Percentiles rank a stretch among this genome's conserved stretches.
Evolutionary conservation across 2,888 invertebrate species (phyloP).

Genomic region (Drosophila infuscata): DNA sequence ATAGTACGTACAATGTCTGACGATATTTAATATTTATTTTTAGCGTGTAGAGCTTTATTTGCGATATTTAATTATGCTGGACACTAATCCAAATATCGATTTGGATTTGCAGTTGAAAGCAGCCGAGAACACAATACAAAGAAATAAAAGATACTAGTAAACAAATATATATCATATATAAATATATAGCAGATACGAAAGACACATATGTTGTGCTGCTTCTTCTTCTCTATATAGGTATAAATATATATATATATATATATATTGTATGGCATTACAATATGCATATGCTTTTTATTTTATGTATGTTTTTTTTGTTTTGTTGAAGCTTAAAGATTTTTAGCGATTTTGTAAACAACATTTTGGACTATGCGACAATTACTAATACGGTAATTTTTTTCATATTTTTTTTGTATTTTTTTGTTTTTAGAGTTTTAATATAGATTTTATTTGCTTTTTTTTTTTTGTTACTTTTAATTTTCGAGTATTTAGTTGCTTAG

Average conservation of each 20-base stretch:
- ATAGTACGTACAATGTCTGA: slow-evolving; percentile 25
- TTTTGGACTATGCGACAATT: slow-evolving; percentile 13
- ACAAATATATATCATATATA: background rate
- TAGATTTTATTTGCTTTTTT: background rate
- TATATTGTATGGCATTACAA: slow-evolving; percentile 43
- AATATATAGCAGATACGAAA: background rate
- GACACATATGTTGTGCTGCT: background rate
- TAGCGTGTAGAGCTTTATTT: background rate
- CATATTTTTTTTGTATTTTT: background rate
- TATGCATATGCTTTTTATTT: slow-evolving; percentile 17
- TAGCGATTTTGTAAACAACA: slow-evolving; percentile 10
- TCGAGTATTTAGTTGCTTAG: slow-evolving; percentile 43
- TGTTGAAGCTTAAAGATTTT: slow-evolving; percentile 27
- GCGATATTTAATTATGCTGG: slow-evolving; percentile 5
- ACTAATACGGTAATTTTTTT: background rate
- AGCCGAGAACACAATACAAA: slow-evolving; percentile 22
- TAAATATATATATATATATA: slow-evolving; percentile 7
- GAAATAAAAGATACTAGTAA: background rate
- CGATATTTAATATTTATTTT: slow-evolving; percentile 8
- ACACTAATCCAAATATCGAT: slow-evolving; percentile 10
- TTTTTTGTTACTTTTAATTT: slow-evolving; percentile 14
- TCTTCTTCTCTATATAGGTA: slow-evolving; percentile 3
- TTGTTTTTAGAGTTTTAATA: slow-evolving; percentile 23
- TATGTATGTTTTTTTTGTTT: slow-evolving; percentile 9
- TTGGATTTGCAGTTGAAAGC: slow-evolving; percentile 23